Evolutionary conservation across 2,797 vertebrate genomes (phyloP).

Genomic region (Tamandua tetradactyla): DNA sequence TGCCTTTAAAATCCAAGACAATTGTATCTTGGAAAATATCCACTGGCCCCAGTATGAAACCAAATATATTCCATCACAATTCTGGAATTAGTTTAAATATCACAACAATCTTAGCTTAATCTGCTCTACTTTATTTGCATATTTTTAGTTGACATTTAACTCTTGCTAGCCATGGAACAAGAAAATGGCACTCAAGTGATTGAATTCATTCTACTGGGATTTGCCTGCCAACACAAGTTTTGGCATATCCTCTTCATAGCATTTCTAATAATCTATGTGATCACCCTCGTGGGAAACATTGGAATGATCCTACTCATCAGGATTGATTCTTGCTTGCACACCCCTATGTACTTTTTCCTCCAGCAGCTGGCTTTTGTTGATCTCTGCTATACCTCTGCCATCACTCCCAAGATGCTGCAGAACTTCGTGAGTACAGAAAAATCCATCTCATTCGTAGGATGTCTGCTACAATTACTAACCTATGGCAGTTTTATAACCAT

Average conservation of each 20-base stretch:
- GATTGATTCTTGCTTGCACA: conserved; percentile 46
- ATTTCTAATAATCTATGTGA: conserved; percentile 59
- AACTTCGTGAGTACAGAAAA: conserved; percentile 6
- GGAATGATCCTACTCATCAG: conserved; percentile 71
- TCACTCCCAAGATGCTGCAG: conserved; percentile 71
- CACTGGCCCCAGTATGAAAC: neutral
- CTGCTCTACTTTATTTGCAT: neutral
- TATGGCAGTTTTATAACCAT: conserved; percentile 56
- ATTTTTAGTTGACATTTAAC: conserved; percentile 37
- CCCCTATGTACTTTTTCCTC: conserved; percentile 72
- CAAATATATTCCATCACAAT: neutral
- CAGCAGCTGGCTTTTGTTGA: conserved; percentile 70
- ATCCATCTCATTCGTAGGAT: conserved; percentile 61
- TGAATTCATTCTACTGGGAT: conserved; percentile 69
- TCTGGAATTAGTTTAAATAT: neutral
- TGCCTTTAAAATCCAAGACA: neutral
- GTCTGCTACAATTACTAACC: conserved; percentile 54
- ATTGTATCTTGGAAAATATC: neutral
- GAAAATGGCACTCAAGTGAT: conserved; percentile 42
- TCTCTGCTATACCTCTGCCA: conserved; percentile 71
- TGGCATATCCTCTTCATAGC: conserved; percentile 49
- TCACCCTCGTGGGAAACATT: conserved; percentile 24
- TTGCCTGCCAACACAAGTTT: conserved; percentile 4
- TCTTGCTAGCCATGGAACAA: conserved; percentile 37
- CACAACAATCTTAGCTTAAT: neutral